Conservation (phyloP, 1,140 invertebrate genomes). For the Zaprionus vittiger region DNA sequence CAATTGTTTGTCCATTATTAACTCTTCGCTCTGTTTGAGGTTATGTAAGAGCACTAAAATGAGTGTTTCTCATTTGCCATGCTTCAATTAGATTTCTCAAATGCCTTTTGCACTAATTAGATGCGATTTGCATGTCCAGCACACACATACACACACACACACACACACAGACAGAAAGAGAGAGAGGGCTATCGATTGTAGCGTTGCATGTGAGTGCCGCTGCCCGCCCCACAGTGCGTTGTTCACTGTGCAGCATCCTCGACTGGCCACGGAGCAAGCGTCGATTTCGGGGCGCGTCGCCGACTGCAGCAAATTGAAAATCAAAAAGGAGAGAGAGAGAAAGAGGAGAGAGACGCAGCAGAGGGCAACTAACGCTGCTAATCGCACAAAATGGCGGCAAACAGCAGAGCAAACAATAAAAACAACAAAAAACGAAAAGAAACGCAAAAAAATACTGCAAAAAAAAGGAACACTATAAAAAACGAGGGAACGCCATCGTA, state of each 20-base stretch:
- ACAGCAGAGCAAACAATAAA: conserved; percentile 26
- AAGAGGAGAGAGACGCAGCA: conserved; percentile 8
- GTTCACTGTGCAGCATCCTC: conserved; percentile 12
- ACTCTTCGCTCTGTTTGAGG: neutral
- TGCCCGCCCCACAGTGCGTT: conserved; percentile 7
- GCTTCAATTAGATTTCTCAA: neutral
- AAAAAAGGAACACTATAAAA: conserved; percentile 14
- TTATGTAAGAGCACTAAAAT: neutral
- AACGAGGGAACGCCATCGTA: conserved; percentile 44
- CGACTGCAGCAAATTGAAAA: conserved; percentile 35
- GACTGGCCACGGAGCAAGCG: conserved; percentile 19
- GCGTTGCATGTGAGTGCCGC: conserved; percentile 17
- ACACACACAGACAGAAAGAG: conserved; percentile 1
- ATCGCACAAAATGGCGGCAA: conserved; percentile 79
- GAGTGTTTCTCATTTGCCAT: neutral
- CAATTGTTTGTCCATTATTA: neutral
- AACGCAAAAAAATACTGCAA: conserved; percentile 22
- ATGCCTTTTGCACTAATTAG: conserved; percentile 36
- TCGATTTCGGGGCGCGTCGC: conserved; percentile 10
- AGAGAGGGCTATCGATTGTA: conserved; percentile 30
- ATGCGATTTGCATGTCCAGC: conserved; percentile 34
- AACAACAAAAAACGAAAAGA: neutral
- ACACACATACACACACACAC: neutral
- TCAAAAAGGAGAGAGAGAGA: conserved; percentile 23
- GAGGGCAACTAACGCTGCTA: conserved; percentile 50